Conservation (phyloP, 2,797 vertebrate species). For the Halcyon leucocephala region DNA sequence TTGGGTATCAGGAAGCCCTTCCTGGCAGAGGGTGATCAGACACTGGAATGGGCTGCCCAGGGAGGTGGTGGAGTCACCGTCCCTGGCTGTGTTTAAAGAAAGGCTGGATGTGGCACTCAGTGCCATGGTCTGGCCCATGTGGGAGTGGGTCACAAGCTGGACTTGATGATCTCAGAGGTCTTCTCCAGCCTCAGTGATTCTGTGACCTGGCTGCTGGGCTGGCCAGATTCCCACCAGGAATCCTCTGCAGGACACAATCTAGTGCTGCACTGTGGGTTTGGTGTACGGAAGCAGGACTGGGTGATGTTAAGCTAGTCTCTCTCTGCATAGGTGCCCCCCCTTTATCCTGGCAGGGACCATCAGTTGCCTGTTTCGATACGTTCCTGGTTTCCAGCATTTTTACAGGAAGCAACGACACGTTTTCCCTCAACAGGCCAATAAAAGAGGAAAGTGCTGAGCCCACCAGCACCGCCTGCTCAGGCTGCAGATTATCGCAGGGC, state of each 20-base stretch:
- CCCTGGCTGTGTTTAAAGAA: too few species aligned
- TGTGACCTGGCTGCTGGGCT: background rate
- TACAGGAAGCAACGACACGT: background rate
- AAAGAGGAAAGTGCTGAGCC: background rate
- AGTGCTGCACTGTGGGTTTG: background rate
- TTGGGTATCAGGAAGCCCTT: too few species aligned
- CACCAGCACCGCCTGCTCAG: background rate
- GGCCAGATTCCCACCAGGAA: background rate
- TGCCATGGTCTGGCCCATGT: too few species aligned
- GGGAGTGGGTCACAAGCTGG: too few species aligned
- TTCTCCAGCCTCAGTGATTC: too few species aligned
- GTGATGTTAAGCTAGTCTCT: background rate
- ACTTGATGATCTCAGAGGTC: too few species aligned
- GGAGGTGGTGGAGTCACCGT: too few species aligned
- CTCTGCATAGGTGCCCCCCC: background rate
- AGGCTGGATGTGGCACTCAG: too few species aligned
- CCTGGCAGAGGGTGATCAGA: too few species aligned
- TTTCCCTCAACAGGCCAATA: conserved; percentile 1
- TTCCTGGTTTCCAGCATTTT: background rate
- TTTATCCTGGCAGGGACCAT: background rate
- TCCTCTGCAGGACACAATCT: background rate
- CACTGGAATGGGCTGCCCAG: too few species aligned
- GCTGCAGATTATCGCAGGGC: background rate
- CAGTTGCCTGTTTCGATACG: background rate
- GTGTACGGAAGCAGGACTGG: background rate